Base-by-base conservation (phyloP, 2,113 vertebrate genomes). In the Kobus ellipsiprymnus region DNA sequence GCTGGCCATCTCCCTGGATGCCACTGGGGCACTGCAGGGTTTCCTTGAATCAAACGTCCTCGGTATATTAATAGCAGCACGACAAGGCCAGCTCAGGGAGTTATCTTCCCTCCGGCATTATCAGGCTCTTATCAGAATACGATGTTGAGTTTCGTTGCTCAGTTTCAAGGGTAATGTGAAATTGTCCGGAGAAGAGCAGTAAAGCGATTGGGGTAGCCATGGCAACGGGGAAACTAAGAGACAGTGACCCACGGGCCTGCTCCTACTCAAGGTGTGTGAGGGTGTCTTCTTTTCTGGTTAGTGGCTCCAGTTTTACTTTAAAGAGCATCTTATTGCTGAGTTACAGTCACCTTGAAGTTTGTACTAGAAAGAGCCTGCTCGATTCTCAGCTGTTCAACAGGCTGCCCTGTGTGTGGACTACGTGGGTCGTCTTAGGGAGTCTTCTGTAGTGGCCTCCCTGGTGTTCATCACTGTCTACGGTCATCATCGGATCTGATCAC, bases 31-130 rank as follows among this genome's bases (percentile, higher is more conserved):
- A 2, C 17, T 5, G 6, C 1, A 4, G 23, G 21, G 4, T 81
- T 74, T 52, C 59, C 50, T 30, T 29, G 94, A 80, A 30, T 64
- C n/a, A 57, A 5, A 82, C 0, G 3, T 27, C 7, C 62, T 67
- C 2, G 0, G 60, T 3, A 13, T 46, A 3, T 87, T 36, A 36
- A 36, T 23, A 59, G 36, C 67, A 27, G n/a, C 0, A 0, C 0
- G 8, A 9, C 5, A 1, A 3, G 78, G 36, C 23, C 27, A 44
- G 40, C 17, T 57, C 15, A 15, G 80, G 55, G 21, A 15, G 11
- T 82, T 6, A 12, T 23, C n/a, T 62, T 23, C 36, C 40, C 48
- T 44, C 33, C 2, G 54, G 83, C 54, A 0, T 40, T 10, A 3
- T 19, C 46, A 44, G 59, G 36, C 54, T 60, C 23, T 50, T 81